Evolutionary conservation across 1,140 invertebrate genomes (phyloP).

Genomic region (Brachionus asplanchnoidis): DNA sequence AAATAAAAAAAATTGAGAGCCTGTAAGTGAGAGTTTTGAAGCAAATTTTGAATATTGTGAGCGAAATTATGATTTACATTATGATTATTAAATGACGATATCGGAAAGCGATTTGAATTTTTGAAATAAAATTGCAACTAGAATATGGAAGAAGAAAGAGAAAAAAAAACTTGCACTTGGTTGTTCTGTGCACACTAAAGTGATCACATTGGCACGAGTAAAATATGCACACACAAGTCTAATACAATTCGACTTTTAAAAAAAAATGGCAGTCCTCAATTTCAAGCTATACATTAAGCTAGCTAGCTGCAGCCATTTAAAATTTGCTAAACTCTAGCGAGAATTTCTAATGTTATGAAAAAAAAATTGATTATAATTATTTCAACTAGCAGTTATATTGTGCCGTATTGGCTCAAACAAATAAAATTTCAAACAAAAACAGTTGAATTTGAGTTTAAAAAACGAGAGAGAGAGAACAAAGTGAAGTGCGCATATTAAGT

Average conservation of each 20-base stretch:
- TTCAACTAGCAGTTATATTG: neutral
- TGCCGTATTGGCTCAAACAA: conserved; percentile 10
- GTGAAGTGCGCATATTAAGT: neutral
- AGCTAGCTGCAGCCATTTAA: neutral
- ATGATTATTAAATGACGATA: conserved; percentile 34
- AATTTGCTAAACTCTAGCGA: neutral
- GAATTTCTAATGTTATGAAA: neutral
- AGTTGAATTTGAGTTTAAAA: neutral
- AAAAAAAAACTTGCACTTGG: neutral
- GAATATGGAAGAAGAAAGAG: neutral
- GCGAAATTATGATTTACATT: conserved; percentile 34
- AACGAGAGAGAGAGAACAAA: neutral
- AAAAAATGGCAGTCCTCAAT: neutral
- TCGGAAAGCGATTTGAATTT: conserved; percentile 1
- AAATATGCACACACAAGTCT: neutral
- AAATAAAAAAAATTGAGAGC: neutral
- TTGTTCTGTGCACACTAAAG: neutral
- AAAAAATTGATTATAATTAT: conserved; percentile 34
- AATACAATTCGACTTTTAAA: too few relatives aligned
- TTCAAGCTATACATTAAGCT: neutral
- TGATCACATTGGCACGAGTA: neutral
- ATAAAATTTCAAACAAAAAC: neutral
- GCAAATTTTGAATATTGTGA: neutral
- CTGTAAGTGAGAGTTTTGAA: conserved; percentile 10
- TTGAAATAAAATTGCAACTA: conserved; percentile 23